Evolutionary conservation across 1,140 invertebrate genomes (phyloP).

Genomic region (Procambarus virginalis): DNA sequence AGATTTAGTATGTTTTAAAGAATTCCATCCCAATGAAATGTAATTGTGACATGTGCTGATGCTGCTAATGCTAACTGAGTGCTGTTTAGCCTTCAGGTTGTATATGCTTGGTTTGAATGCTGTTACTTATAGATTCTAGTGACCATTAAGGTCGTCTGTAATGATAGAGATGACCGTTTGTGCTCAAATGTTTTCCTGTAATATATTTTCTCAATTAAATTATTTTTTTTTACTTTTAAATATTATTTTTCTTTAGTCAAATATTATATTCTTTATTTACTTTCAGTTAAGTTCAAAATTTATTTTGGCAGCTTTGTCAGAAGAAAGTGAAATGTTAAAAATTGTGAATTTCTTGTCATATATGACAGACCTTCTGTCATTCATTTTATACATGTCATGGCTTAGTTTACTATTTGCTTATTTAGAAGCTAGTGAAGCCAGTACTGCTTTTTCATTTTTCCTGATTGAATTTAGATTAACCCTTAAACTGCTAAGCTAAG

Average conservation of each 20-base stretch:
- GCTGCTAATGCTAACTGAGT: neutral
- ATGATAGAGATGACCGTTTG: slow-evolving; percentile 3
- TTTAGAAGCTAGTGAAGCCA: too few relatives aligned
- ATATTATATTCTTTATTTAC: too few relatives aligned
- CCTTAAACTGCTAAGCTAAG: too few relatives aligned
- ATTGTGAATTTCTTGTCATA: too few relatives aligned
- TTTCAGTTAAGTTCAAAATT: too few relatives aligned
- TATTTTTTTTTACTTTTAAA: neutral
- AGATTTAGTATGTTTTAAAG: neutral
- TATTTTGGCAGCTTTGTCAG: too few relatives aligned
- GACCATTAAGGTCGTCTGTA: slow-evolving; percentile 11
- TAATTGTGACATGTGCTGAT: neutral
- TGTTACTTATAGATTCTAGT: slow-evolving; percentile 26
- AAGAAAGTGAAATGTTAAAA: too few relatives aligned
- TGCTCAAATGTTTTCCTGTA: slow-evolving; percentile 12
- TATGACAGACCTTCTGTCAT: too few relatives aligned
- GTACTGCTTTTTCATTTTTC: too few relatives aligned
- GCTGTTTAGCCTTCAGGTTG: slow-evolving; percentile 18
- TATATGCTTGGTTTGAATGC: slow-evolving; percentile 41
- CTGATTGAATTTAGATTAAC: too few relatives aligned
- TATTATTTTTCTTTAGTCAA: neutral
- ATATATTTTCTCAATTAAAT: neutral
- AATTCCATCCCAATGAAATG: neutral
- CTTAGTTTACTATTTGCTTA: too few relatives aligned
- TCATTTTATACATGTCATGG: too few relatives aligned